A percentile compares a stretch with the other conserved stretches of the same genome.
Evolutionary conservation across 2,113 vertebrate species (phyloP).

Genomic region (Osmerus mordax): DNA sequence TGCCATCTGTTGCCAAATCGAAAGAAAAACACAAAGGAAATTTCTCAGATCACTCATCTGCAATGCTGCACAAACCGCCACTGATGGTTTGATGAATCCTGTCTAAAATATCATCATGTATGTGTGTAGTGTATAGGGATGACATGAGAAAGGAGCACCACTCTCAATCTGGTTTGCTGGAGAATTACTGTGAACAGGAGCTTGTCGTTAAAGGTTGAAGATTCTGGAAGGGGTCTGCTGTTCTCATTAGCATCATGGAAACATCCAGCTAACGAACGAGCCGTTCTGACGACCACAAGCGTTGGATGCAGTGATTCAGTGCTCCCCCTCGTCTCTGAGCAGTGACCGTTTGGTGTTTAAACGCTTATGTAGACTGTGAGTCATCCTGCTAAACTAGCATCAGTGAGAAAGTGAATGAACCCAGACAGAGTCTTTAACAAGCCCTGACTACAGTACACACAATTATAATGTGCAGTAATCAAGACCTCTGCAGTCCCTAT

Average conservation of each 20-base stretch:
- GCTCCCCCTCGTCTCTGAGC: slow-evolving; percentile 29
- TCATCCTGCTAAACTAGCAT: slow-evolving; percentile 25
- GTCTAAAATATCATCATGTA: too few species aligned
- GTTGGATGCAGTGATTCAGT: slow-evolving; percentile 50
- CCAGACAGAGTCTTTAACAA: slow-evolving; percentile 9
- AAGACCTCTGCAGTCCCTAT: too few species aligned
- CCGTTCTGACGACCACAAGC: slow-evolving; percentile 27
- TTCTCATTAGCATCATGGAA: slow-evolving; percentile 55
- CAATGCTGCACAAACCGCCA: neutral
- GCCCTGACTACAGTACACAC: neutral
- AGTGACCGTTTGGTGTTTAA: slow-evolving; percentile 33
- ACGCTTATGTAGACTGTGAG: slow-evolving; percentile 37
- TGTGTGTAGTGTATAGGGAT: too few species aligned
- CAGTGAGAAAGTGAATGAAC: slow-evolving; percentile 24
- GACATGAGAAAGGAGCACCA: too few species aligned
- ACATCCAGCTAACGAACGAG: slow-evolving; percentile 41
- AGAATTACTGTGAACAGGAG: neutral
- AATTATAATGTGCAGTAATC: too few species aligned
- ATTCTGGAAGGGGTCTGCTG: slow-evolving; percentile 37
- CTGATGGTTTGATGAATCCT: neutral
- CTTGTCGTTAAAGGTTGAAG: slow-evolving; percentile 1
- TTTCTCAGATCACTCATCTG: neutral
- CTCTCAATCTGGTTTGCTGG: neutral
- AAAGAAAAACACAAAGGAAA: slow-evolving; percentile 20
- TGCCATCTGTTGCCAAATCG: slow-evolving; percentile 16